phyloP scores from a whole-genome alignment of 2,888 invertebrate genomes.

The Archips crataeganus region DNA sequence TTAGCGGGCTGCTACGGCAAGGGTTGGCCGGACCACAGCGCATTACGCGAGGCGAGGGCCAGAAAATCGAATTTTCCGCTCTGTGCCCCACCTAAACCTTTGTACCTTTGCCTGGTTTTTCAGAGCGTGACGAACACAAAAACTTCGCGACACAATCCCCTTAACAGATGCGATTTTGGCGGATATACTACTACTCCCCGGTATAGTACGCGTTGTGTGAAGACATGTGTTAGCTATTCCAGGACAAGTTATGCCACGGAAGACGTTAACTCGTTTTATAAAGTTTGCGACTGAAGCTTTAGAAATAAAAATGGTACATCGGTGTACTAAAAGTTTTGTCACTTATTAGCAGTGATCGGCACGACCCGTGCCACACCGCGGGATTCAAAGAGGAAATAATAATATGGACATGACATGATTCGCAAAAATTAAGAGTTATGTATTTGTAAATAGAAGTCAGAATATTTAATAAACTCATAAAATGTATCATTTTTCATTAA shows the following conservation, averaged over 20 bases:
- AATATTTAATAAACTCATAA: no score
- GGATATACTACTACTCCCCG: constrained; percentile 1
- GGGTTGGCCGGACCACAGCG: constrained; percentile 71
- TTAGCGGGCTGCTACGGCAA: constrained; percentile 75
- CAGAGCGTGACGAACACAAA: constrained; percentile 71
- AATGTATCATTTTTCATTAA: no score
- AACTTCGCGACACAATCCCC: constrained; percentile 53
- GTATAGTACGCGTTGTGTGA: background rate
- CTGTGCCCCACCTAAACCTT: constrained; percentile 60
- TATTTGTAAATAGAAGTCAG: no score
- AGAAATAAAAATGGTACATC: background rate
- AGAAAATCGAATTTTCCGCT: constrained; percentile 83
- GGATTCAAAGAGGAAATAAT: no score
- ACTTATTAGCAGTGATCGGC: no score
- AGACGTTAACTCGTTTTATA: background rate
- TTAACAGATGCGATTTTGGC: constrained; percentile 23
- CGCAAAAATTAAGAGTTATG: no score
- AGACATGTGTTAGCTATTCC: background rate
- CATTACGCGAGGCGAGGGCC: constrained; percentile 71
- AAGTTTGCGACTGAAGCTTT: background rate
- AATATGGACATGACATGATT: no score
- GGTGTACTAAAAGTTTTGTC: background rate
- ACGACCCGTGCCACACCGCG: no score
- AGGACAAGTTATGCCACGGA: background rate
- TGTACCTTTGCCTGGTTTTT: constrained; percentile 69